These are phyloP conservation scores for Rhodinocichla rosea DNA, from an alignment of 2,113 vertebrate genomes.

Conservation along the genomic window DNA sequence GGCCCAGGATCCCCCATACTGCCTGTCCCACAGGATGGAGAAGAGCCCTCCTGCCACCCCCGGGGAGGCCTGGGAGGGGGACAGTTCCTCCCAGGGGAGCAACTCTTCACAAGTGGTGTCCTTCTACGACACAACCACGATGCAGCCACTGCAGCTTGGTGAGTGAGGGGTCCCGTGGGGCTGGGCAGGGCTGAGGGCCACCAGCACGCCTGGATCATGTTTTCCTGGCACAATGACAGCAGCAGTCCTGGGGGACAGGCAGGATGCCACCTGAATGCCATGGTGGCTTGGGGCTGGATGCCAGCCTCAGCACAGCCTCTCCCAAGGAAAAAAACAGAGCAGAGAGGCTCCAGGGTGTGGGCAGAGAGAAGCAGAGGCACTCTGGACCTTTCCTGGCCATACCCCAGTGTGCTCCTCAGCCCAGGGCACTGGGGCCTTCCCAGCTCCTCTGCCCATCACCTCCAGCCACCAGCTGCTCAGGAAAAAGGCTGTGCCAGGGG, in stretches of 20 bases:
- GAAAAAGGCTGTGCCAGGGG: not conserved
- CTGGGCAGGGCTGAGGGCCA: not conserved
- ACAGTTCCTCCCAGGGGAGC: not conserved
- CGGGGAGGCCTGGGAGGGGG: not conserved
- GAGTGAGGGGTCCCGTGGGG: not conserved
- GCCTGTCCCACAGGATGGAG: not conserved
- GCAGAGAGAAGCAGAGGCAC: not conserved
- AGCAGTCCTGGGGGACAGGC: not conserved
- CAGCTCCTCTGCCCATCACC: not conserved
- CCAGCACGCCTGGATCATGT: fast-evolving
- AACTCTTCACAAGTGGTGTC: not conserved
- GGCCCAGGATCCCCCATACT: not conserved
- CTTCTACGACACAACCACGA: not conserved
- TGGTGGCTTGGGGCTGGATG: not conserved
- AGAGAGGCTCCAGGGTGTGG: not conserved
- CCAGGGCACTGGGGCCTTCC: not conserved
- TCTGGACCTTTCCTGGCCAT: not conserved
- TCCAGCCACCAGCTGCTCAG: not conserved
- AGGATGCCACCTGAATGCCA: not conserved
- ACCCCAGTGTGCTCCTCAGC: not conserved
- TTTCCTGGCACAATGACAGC: not conserved
- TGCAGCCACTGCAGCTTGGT: not conserved
- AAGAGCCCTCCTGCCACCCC: not conserved
- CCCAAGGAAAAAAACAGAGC: not conserved
- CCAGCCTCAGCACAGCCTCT: not conserved